phyloP scores from a whole-genome alignment of 2,888 invertebrate genomes.

The Magallana nippona region DNA sequence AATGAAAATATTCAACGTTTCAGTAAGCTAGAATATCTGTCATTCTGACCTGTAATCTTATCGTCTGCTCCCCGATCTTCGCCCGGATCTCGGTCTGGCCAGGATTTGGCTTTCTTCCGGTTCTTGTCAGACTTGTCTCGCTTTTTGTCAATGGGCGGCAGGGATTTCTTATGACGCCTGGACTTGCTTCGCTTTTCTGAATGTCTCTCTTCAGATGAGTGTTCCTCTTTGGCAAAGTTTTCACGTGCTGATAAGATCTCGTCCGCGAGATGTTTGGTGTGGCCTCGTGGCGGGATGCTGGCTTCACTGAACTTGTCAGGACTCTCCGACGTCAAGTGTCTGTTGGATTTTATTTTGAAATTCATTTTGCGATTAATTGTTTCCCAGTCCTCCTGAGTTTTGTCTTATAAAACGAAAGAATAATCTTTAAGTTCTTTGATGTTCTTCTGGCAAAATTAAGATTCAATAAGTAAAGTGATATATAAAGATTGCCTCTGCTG shows the following conservation, averaged over 20 bases:
- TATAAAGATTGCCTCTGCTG: too few species aligned
- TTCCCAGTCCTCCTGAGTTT: neutral
- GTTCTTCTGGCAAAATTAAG: too few species aligned
- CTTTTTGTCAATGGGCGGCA: conserved; percentile 32
- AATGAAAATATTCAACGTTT: too few species aligned
- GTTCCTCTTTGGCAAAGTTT: too few species aligned
- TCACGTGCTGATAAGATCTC: conserved; percentile 18
- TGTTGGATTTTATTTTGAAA: neutral
- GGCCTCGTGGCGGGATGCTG: conserved; percentile 12
- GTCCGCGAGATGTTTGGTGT: conserved; percentile 30
- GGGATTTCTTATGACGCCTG: conserved; percentile 2
- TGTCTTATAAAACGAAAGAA: neutral
- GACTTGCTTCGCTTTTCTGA: neutral
- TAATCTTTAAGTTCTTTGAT: too few species aligned
- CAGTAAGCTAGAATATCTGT: neutral
- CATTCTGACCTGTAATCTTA: neutral
- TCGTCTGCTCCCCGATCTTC: neutral
- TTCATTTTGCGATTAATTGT: neutral
- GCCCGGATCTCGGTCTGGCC: conserved; percentile 34
- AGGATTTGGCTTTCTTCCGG: conserved; percentile 36
- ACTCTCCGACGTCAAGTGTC: neutral
- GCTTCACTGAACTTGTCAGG: conserved; percentile 23
- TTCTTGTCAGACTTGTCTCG: conserved; percentile 16
- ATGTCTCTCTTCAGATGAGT: neutral
- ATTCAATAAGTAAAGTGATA: too few species aligned